phyloP scores from a whole-genome alignment of 2,113 vertebrate genomes.

The Gila orcuttii region DNA sequence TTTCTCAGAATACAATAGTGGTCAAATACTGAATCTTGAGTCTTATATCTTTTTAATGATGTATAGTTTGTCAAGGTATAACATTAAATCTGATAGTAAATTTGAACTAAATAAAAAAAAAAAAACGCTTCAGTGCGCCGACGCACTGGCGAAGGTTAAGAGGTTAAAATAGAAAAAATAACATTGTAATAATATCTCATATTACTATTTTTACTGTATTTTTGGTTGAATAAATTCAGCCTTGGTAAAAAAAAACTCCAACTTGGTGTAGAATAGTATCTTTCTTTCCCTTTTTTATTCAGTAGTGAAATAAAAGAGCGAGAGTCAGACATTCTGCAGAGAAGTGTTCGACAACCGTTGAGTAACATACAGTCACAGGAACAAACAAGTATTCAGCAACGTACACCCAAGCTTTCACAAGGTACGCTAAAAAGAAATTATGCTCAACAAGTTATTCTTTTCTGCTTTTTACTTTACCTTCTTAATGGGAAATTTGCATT shows the following conservation, averaged over 20 bases:
- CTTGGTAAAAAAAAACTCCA: background rate
- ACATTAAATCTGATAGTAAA: no score
- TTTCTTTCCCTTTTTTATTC: slow-evolving; percentile 32
- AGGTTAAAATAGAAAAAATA: background rate
- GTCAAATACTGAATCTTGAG: no score
- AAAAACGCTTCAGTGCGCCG: no score
- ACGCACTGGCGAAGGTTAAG: no score
- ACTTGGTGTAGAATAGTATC: background rate
- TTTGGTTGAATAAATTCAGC: background rate
- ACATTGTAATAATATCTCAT: background rate
- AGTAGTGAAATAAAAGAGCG: slow-evolving; percentile 26
- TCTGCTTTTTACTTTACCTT: background rate
- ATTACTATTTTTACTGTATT: background rate
- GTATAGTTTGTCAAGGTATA: no score
- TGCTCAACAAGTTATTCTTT: background rate
- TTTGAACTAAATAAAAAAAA: no score
- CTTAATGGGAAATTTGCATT: background rate
- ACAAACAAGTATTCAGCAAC: slow-evolving; percentile 29
- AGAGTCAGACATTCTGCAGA: slow-evolving; percentile 34
- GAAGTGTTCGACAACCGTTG: slow-evolving; percentile 43
- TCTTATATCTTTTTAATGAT: no score
- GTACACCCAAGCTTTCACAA: slow-evolving; percentile 7
- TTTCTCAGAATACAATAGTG: no score
- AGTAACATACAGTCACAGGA: slow-evolving; percentile 54
- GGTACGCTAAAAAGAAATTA: slow-evolving; percentile 51